A percentile compares a stretch with the other conserved stretches of the same genome.
Evolutionary conservation across 64 coral and sea anemone genomes (phyloP).

Genomic region (Cladopsammia gracilis): DNA sequence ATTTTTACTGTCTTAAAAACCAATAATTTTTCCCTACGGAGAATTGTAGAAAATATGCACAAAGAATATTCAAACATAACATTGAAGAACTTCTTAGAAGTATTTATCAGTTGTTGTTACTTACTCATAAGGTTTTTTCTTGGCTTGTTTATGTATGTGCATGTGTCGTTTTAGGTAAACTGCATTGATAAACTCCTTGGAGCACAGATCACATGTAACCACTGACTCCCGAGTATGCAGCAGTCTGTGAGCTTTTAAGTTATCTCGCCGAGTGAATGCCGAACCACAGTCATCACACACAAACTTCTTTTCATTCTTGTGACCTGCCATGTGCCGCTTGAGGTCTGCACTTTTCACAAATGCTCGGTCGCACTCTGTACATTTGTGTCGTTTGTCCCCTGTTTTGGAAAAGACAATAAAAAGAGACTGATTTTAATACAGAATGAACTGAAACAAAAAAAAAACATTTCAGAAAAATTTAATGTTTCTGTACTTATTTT

Average conservation of each 20-base stretch:
- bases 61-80: too few relatives aligned
- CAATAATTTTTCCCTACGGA: too few relatives aligned
- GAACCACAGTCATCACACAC: constrained; percentile 90
- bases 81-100: too few relatives aligned
- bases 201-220: constrained; percentile 87
- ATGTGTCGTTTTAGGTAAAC: constrained; percentile 93
- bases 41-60: too few relatives aligned
- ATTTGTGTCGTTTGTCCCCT: constrained; percentile 97
- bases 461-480: too few relatives aligned
- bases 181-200: constrained; percentile 93
- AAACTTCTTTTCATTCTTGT: constrained; percentile 93
- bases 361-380: constrained; percentile 73
- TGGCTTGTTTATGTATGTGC: constrained; percentile 95
- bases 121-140: constrained; percentile 98
- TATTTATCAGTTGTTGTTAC: constrained; percentile 8
- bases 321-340: constrained; percentile 91
- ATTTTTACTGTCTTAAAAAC: too few relatives aligned
- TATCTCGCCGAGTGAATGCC: constrained; percentile 88
- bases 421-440: not conserved
- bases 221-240: constrained; percentile 85
- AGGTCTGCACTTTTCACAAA: constrained; percentile 98
- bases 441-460: too few relatives aligned
- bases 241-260: constrained; percentile 91
- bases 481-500: too few relatives aligned
- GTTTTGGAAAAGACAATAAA: not conserved